A percentile compares a stretch with the other conserved stretches of the same genome.
Evolutionary conservation across 2,888 invertebrate species (phyloP).

Genomic region (Acanthacorydalis orientalis): DNA sequence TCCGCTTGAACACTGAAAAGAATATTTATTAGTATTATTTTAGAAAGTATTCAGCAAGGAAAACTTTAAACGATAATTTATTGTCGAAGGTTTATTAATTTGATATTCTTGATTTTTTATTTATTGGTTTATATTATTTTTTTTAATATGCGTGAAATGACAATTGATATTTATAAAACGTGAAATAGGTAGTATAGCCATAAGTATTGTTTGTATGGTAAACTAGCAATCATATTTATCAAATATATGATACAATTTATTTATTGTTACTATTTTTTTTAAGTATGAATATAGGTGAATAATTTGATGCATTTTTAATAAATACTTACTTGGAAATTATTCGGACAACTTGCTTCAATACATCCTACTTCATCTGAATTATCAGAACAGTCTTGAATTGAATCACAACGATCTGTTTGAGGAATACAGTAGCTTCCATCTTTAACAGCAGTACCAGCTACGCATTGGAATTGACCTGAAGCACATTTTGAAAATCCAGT

Average conservation of each 20-base stretch:
- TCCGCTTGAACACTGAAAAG: constrained; percentile 32
- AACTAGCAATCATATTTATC: too few relatives aligned
- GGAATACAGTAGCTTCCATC: constrained; percentile 39
- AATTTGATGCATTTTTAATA: background rate
- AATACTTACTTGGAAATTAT: constrained; percentile 32
- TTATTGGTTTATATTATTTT: too few relatives aligned
- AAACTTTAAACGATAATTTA: background rate
- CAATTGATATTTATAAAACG: too few relatives aligned
- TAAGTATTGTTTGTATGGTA: too few relatives aligned
- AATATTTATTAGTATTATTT: background rate
- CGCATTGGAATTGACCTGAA: constrained; percentile 38
- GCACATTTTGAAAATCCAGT: constrained; percentile 32
- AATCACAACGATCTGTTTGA: constrained; percentile 33
- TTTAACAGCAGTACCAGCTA: constrained; percentile 35
- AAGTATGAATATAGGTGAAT: too few relatives aligned
- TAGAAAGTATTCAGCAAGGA: background rate
- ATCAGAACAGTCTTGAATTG: constrained; percentile 40
- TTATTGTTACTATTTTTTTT: too few relatives aligned
- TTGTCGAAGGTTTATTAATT: background rate
- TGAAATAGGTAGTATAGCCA: too few relatives aligned
- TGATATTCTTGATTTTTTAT: too few relatives aligned
- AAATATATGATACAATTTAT: too few relatives aligned
- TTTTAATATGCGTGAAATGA: too few relatives aligned
- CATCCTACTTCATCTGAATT: constrained; percentile 43
- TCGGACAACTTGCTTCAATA: constrained; percentile 34